Evolutionary conservation across 1,140 invertebrate species (phyloP), one percentile per base, ranked within the genome.

Genomic region (Calliopsis andreniformis): DNA sequence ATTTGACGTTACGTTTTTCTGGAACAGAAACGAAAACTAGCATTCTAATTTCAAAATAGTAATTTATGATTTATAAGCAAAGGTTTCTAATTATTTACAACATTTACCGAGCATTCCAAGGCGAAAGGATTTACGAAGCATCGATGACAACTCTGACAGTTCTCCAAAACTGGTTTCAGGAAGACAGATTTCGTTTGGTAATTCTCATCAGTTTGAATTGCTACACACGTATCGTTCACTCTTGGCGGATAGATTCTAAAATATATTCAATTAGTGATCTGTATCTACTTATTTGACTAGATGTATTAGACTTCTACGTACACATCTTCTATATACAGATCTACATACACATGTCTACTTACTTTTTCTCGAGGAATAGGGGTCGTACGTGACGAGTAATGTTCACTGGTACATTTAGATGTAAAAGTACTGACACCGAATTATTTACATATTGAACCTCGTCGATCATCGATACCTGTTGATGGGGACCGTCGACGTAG

Each of bases 341-440:
- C n/a, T n/a, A n/a, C n/a, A n/a, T n/a, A n/a, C n/a, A n/a, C n/a
- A n/a, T n/a, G 16, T 23, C 4, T 51, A 79, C 58, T 42, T 20
- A 91, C 90, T 77, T 89, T 55, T 90, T 90, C 28, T 89, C 76
- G 12, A 77, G 23, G 43, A 91, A 93, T 18, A 93, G 93, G 6
- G 95, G 94, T 84, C 94, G 93, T 6, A 96, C 93, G 83, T 95
- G 92, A 86, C 94, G 91, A 0, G 93, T 94, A 72, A 94, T 93
- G 25, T 91, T 90, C 3, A 93, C 91, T 92, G 87, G 51, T 91
- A 64, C 51, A n/a, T 93, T 93, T 42, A 96, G 87, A 85, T 94
- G 94, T 23, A 96, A 87, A 10, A 96, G 80, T 32, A 92, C 82
- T 0, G 93, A 92, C 82, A 94, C 92, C 39, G 89, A 93, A 61